Percentiles rank a stretch among this genome's conserved stretches.
These are phyloP conservation scores for Steinernema feltiae DNA, from an alignment of 1,140 invertebrate genomes.

Conservation along the genomic window DNA sequence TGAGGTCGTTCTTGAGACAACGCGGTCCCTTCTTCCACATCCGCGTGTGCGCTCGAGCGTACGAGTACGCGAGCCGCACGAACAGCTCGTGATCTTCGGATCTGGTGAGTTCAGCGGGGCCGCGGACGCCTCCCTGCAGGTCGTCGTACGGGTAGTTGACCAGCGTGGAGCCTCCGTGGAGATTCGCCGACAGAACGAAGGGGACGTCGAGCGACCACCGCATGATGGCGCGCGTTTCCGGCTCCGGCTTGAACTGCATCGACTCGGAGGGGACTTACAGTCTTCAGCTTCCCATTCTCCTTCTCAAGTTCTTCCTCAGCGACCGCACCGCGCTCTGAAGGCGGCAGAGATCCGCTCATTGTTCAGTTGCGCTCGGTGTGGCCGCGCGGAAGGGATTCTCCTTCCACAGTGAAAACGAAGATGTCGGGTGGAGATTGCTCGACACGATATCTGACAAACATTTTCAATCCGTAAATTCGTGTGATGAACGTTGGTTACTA, in stretches of 20 bases:
- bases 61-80: constrained; percentile 72
- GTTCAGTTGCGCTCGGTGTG: too few species aligned
- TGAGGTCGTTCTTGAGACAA: constrained; percentile 34
- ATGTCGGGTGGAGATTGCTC: too few species aligned
- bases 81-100: constrained; percentile 75
- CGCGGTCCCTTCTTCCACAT: constrained; percentile 47
- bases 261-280: constrained; percentile 66
- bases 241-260: constrained; percentile 54
- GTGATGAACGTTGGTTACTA: too few species aligned
- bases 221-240: constrained; percentile 83
- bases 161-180: constrained; percentile 84
- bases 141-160: constrained; percentile 83
- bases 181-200: constrained; percentile 89
- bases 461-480: too few species aligned
- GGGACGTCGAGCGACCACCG: constrained; percentile 76
- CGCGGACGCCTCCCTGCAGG: constrained; percentile 59
- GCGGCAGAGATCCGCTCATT: too few species aligned
- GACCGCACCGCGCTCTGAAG: too few species aligned
- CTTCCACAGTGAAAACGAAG: too few species aligned
- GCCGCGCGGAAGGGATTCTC: too few species aligned
- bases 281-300: too few species aligned
- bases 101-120: constrained; percentile 58
- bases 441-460: too few species aligned
- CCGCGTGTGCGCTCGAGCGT: constrained; percentile 63
- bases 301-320: too few species aligned